A percentile compares a stretch with the other conserved stretches of the same genome.
These are phyloP conservation scores for Tragelaphus buxtoni DNA, from an alignment of 2,113 vertebrate species.

Conservation along the genomic window DNA sequence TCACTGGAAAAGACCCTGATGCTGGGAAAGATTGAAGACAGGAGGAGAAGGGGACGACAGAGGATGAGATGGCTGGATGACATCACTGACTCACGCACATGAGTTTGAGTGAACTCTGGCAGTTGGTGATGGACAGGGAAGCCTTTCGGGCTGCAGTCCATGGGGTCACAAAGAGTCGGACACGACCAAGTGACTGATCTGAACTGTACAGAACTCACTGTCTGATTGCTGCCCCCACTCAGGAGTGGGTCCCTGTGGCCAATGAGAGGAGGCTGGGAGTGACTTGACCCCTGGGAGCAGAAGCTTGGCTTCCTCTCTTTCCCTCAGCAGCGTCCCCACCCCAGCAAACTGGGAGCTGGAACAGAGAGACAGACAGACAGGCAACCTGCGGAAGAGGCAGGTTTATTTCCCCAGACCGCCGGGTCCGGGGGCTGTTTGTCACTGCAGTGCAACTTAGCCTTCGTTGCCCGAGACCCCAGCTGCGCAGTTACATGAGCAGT, in stretches of 20 bases:
- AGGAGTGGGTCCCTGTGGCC: no score
- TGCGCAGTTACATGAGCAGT: background rate
- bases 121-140: background rate
- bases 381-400: background rate
- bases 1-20: background rate
- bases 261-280: background rate
- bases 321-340: no score
- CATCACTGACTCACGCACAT: accelerated
- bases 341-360: background rate
- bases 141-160: background rate
- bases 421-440: accelerated
- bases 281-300: accelerated
- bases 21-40: background rate
- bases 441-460: background rate
- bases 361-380: accelerated
- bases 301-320: background rate
- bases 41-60: background rate
- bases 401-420: accelerated
- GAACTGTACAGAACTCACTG: background rate
- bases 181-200: background rate
- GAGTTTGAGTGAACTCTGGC: background rate
- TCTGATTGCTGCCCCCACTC: accelerated
- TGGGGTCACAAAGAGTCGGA: background rate
- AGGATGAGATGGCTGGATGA: background rate
- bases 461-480: background rate